Base-by-base conservation (phyloP, 2,888 invertebrate species). In the Cephus pulcher region DNA sequence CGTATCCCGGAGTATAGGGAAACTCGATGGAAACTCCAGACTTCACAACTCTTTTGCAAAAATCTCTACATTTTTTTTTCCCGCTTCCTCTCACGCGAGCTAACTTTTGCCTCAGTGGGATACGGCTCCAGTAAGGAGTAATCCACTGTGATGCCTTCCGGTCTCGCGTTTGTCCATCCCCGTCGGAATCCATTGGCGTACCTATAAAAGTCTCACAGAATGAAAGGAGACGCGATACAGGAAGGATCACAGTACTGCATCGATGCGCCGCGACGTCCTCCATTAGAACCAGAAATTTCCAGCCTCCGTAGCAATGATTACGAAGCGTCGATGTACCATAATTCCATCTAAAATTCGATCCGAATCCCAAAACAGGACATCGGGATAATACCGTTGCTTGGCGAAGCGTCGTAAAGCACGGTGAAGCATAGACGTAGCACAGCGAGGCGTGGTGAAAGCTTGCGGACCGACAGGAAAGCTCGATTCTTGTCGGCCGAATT, bases 21-120 rank as follows among this genome's bases (percentile, higher is more conserved):
- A 32, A 70, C 70, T 70, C 11, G 70, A 33, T 9, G 30, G 9
- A 70, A 30, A 71, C 32, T 71, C 71, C 12, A 56, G 23, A 32
- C 32, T 11, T 71, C 12, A 2, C 12, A 4, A 32, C 9, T 32
- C 33, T 71, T 32, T 30, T 4, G 4, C 0, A 23, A 34, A 15
- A 81, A 80, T 86, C 85, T 78, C 9, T 56, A 9, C 6, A 9
- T 23, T 23, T 56, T 56, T 56, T 12, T 40, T 23, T 1, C 3
- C 4, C 4, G n/a, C 23, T 23, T 56, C 1, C 23, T 56, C 23
- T 56, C 56, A 15, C 56, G 56, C 56, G 9, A 56, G 9, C 30
- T 68, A 69, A 82, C 30, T 75, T 78, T 34, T 12, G 15, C 40
- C 1, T 23, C 40, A 0, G 40, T 15, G 40, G 15, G 4, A 40